A percentile compares a stretch with the other conserved stretches of the same genome.
These are phyloP conservation scores for Synanceia verrucosa DNA, from an alignment of 2,797 vertebrate species.

Conservation along the genomic window DNA sequence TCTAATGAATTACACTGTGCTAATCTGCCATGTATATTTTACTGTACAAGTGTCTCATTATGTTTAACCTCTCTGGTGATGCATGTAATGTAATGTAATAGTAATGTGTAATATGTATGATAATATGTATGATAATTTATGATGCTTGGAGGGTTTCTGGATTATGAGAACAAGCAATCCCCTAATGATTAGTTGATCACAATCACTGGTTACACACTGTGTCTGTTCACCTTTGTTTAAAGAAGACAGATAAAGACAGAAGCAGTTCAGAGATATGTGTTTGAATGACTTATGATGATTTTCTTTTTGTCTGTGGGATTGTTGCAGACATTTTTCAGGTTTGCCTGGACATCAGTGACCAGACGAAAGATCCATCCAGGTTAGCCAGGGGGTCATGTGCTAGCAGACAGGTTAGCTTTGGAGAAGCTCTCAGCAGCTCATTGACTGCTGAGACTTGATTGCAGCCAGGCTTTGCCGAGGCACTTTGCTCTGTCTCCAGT, in stretches of 20 bases:
- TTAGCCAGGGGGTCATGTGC: constrained; percentile 37
- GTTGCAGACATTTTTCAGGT: not conserved
- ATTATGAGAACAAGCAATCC: constrained; percentile 24
- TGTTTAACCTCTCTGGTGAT: constrained; percentile 19
- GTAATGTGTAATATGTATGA: constrained; percentile 16
- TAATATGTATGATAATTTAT: constrained; percentile 34
- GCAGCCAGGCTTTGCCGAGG: constrained; percentile 40
- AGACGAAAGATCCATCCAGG: constrained; percentile 9
- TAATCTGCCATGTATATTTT: constrained; percentile 1
- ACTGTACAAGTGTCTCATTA: constrained; percentile 16
- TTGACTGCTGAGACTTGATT: constrained; percentile 54
- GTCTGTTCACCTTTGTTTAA: constrained; percentile 14
- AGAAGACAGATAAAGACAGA: constrained; percentile 18
- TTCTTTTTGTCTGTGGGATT: not conserved
- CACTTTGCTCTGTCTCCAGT: constrained; percentile 67
- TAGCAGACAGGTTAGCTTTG: constrained; percentile 49
- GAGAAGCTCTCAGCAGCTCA: constrained; percentile 68
- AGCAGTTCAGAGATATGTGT: not conserved
- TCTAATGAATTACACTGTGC: constrained; percentile 6
- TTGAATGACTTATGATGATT: not conserved
- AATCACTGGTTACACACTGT: not conserved
- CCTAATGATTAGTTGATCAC: constrained; percentile 15
- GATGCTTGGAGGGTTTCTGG: constrained; percentile 28
- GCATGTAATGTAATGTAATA: constrained; percentile 4
- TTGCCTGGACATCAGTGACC: constrained; percentile 8